phyloP scores from a whole-genome alignment of 2,888 invertebrate genomes.

The Xestia c-nigrum region DNA sequence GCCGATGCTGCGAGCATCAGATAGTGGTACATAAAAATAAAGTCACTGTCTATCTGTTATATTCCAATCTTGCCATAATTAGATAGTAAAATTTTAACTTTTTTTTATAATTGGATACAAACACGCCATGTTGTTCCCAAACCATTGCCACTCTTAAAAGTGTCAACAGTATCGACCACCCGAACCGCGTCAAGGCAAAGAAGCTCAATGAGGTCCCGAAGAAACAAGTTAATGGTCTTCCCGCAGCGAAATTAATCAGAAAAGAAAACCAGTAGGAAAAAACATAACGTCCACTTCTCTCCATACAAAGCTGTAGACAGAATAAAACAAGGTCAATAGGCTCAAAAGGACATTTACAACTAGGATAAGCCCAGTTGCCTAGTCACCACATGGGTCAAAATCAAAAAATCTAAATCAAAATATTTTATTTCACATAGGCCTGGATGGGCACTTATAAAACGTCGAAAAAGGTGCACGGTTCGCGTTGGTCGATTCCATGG shows the following conservation, averaged over 20 bases:
- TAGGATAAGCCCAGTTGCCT: not conserved
- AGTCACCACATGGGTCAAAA: not conserved
- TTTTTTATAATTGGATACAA: not conserved
- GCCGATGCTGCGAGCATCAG: too few species aligned
- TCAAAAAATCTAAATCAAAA: too few species aligned
- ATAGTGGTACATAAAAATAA: too few species aligned
- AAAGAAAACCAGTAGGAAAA: not conserved
- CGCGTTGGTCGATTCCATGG: too few species aligned
- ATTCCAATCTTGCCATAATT: too few species aligned
- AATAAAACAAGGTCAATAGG: not conserved
- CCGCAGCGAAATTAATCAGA: not conserved
- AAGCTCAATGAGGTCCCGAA: not conserved
- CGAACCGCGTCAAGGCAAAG: not conserved
- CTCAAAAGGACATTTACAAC: not conserved
- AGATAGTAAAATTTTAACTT: too few species aligned
- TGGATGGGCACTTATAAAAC: too few species aligned
- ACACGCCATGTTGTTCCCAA: not conserved
- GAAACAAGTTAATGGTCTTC: not conserved
- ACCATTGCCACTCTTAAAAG: not conserved
- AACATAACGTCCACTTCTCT: not conserved
- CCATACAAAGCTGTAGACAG: not conserved
- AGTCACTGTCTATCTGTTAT: too few species aligned
- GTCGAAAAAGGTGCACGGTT: too few species aligned
- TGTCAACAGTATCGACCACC: not conserved
- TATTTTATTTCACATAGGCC: too few species aligned